Conservation (phyloP, 2,797 vertebrate genomes). For the Vipera latastei region DNA sequence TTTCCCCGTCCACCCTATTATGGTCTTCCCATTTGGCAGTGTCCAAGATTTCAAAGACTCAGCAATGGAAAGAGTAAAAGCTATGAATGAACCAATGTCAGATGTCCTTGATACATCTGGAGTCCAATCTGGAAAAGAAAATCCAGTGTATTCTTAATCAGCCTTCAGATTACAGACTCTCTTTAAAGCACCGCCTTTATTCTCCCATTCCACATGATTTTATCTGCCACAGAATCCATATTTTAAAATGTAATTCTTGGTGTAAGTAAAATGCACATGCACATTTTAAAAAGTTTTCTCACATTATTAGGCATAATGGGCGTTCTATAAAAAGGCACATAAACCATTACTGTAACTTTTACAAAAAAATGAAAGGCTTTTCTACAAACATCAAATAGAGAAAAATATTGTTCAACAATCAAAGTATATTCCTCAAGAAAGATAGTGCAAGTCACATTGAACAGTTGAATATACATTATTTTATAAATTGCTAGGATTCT, state of each 20-base stretch:
- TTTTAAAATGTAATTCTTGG: neutral
- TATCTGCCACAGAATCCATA: neutral
- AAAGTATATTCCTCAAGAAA: neutral
- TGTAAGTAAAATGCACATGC: neutral
- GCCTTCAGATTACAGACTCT: neutral
- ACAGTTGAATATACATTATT: conserved; percentile 18
- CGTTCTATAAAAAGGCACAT: neutral
- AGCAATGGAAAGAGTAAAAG: neutral
- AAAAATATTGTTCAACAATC: neutral
- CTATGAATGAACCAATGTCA: neutral
- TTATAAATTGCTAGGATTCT: conserved; percentile 21
- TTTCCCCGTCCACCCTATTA: neutral
- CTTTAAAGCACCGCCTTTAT: neutral
- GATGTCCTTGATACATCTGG: neutral
- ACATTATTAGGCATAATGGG: neutral
- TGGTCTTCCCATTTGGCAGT: neutral
- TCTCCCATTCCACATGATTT: neutral
- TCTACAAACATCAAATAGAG: neutral
- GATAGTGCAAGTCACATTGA: conserved; percentile 13
- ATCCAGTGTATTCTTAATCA: neutral
- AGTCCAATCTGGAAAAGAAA: neutral
- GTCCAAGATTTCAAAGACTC: neutral
- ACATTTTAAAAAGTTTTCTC: neutral
- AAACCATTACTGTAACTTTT: neutral
- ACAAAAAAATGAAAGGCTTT: neutral